phyloP scores from a whole-genome alignment of 1,140 invertebrate genomes.

The Calliopsis andreniformis region DNA sequence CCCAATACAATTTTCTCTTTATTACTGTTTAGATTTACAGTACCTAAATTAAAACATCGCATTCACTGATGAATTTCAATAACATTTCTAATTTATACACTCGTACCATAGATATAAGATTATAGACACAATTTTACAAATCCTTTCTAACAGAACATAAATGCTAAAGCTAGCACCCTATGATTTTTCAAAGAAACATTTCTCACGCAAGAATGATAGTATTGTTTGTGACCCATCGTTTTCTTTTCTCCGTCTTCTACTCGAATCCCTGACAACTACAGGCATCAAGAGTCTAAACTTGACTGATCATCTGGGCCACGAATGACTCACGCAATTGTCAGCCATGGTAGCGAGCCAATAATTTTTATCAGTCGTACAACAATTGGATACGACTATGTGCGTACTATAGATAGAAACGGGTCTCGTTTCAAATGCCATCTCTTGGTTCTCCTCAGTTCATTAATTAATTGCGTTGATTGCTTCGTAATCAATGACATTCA shows the following conservation, averaged over 20 bases:
- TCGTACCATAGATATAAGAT: no score
- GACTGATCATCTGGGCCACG: conserved; percentile 6
- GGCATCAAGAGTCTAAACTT: conserved; percentile 11
- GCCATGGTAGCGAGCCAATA: conserved; percentile 13
- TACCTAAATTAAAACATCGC: no score
- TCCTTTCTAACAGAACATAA: no score
- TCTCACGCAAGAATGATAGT: no score
- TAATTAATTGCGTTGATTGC: not conserved
- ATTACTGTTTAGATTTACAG: no score
- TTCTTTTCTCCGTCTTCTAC: not conserved
- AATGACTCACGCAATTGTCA: conserved; percentile 42
- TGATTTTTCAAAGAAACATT: no score
- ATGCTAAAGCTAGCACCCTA: no score
- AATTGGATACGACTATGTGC: conserved; percentile 2
- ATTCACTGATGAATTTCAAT: no score
- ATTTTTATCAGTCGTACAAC: conserved; percentile 36
- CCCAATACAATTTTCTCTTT: no score
- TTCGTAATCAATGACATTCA: not conserved
- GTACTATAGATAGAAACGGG: conserved; percentile 4
- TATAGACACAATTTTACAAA: no score
- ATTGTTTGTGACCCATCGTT: no score
- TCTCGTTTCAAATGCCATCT: not conserved
- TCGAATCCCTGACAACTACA: not conserved
- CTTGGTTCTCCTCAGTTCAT: not conserved
- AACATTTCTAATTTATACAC: no score